Evolutionary conservation across 2,888 invertebrate species (phyloP).

Genomic region (Heliconius ismenius): DNA sequence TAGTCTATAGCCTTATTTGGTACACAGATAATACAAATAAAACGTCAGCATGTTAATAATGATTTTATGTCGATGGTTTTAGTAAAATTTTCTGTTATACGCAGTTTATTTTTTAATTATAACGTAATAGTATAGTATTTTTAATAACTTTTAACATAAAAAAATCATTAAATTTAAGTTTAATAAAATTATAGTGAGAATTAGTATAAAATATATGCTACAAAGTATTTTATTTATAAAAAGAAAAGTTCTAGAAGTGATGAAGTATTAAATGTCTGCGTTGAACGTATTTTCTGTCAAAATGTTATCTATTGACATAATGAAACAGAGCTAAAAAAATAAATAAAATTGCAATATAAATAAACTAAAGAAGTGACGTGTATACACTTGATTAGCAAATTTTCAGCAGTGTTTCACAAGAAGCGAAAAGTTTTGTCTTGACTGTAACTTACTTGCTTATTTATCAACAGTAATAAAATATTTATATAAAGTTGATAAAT

Average conservation of each 20-base stretch:
- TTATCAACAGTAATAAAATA: too few species aligned
- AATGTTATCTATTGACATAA: not conserved
- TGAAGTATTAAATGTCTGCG: not conserved
- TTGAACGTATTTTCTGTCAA: not conserved
- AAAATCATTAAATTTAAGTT: not conserved
- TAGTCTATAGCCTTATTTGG: conserved; percentile 1
- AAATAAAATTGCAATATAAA: not conserved
- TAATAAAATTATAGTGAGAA: too few species aligned
- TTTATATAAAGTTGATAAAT: too few species aligned
- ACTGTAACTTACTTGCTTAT: not conserved
- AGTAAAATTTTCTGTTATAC: not conserved
- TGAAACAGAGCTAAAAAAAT: conserved; percentile 8
- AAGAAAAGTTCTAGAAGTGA: not conserved
- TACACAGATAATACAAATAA: conserved; percentile 30
- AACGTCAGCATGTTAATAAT: conserved; percentile 31
- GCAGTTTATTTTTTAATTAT: not conserved
- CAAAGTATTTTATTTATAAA: not conserved
- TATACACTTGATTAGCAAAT: conserved; percentile 13
- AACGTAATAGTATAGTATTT: not conserved
- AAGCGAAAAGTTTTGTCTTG: not conserved
- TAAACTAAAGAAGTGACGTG: conserved; percentile 10
- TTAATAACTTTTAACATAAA: not conserved
- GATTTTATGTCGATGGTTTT: not conserved
- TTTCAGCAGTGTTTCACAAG: not conserved
- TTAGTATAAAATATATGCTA: not conserved